Conservation (phyloP, 2,888 invertebrate species). For the Phalangium opilio region DNA sequence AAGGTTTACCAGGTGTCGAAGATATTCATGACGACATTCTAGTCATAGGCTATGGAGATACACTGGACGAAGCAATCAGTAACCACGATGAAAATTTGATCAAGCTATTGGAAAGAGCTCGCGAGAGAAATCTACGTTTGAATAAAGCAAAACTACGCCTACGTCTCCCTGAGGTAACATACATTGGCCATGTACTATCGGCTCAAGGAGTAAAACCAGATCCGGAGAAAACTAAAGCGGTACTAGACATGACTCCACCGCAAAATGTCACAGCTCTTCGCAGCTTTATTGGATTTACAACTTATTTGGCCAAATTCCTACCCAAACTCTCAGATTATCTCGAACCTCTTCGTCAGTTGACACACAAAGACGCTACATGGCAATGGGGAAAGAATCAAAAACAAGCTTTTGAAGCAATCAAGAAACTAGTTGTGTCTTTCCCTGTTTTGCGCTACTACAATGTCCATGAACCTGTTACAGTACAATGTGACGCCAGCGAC, state of each 20-base stretch:
- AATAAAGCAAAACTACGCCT: neutral
- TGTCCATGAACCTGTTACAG: neutral
- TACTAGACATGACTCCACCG: conserved; percentile 1
- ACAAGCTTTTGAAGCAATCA: neutral
- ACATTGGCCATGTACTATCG: conserved; percentile 8
- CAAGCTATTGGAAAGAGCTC: neutral
- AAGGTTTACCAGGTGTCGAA: too few relatives aligned
- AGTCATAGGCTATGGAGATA: neutral
- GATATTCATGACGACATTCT: neutral
- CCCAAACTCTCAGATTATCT: neutral
- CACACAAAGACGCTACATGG: neutral
- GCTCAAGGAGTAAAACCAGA: neutral
- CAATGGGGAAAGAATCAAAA: neutral
- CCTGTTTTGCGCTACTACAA: neutral
- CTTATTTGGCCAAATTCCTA: conserved; percentile 4
- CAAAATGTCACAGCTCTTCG: neutral
- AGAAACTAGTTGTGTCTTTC: neutral
- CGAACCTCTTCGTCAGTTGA: neutral
- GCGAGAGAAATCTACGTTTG: neutral
- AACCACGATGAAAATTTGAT: neutral
- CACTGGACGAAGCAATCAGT: neutral
- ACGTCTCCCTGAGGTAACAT: neutral
- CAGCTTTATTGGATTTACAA: conserved; percentile 7
- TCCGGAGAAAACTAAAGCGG: conserved; percentile 2
- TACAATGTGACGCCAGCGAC: neutral